A percentile compares a stretch with the other conserved stretches of the same genome.
Evolutionary conservation across 2,888 invertebrate genomes (phyloP).

Genomic region (Thecocarcelia acutangulata): DNA sequence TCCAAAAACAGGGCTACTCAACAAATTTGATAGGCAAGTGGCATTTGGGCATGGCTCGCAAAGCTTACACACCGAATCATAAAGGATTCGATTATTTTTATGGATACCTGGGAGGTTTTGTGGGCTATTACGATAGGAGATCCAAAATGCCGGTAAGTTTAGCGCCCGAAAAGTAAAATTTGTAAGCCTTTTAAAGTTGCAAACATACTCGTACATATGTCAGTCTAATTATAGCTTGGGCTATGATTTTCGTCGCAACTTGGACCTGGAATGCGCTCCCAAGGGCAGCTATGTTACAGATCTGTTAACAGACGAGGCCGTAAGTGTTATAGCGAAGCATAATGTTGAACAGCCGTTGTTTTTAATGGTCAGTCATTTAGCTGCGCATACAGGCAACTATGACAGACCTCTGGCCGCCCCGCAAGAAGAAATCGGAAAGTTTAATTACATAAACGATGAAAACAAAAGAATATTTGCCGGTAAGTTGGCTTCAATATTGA

Average conservation of each 20-base stretch:
- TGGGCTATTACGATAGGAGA: slow-evolving; percentile 89
- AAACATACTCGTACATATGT: not conserved
- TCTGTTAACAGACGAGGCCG: slow-evolving; percentile 86
- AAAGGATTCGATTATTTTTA: slow-evolving; percentile 91
- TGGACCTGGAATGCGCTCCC: slow-evolving; percentile 82
- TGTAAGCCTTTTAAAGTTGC: not conserved
- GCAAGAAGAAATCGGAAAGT: slow-evolving; percentile 86
- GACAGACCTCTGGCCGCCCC: slow-evolving; percentile 88
- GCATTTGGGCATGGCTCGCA: slow-evolving; percentile 90
- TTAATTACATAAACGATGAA: slow-evolving; percentile 85
- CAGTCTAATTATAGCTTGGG: slow-evolving; percentile 77
- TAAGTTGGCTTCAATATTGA: slow-evolving; percentile 74
- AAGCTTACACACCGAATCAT: slow-evolving; percentile 84
- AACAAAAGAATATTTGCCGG: slow-evolving; percentile 87
- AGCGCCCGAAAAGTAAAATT: not conserved
- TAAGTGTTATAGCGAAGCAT: slow-evolving; percentile 84
- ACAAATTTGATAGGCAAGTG: slow-evolving; percentile 95
- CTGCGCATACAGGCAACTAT: slow-evolving; percentile 89
- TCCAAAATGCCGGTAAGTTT: slow-evolving; percentile 80
- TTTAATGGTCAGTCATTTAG: slow-evolving; percentile 89
- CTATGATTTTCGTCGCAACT: slow-evolving; percentile 83
- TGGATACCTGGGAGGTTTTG: slow-evolving; percentile 91
- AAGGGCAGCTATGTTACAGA: slow-evolving; percentile 86
- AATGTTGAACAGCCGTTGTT: slow-evolving; percentile 85
- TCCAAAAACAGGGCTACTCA: slow-evolving; percentile 87